These are phyloP conservation scores for Camarhynchus parvulus DNA, from an alignment of 2,113 vertebrate genomes.

Conservation along the genomic window DNA sequence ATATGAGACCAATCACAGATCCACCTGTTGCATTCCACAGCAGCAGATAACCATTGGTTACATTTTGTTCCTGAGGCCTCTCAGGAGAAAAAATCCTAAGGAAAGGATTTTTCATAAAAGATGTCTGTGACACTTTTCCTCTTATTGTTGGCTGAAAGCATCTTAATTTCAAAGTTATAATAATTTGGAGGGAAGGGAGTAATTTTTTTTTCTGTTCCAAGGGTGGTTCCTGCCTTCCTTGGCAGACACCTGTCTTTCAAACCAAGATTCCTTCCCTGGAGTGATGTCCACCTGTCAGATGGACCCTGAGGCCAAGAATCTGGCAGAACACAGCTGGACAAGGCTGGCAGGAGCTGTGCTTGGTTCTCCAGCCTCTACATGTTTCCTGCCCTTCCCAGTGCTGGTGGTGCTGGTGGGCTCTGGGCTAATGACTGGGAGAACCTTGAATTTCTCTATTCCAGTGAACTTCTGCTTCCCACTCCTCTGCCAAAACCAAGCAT, in stretches of 20 bases:
- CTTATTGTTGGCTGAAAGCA: rapidly evolving
- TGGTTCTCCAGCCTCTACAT: rapidly evolving
- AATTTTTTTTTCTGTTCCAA: rapidly evolving
- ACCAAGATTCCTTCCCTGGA: background rate
- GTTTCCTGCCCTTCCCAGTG: background rate
- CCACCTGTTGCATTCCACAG: no score
- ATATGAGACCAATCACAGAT: no score
- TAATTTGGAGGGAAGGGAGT: rapidly evolving
- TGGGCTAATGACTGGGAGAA: background rate
- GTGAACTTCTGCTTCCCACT: background rate
- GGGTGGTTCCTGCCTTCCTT: rapidly evolving
- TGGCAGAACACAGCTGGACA: rapidly evolving
- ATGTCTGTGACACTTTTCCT: no score
- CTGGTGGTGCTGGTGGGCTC: background rate
- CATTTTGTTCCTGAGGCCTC: no score
- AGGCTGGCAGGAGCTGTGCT: background rate
- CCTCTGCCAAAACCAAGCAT: background rate
- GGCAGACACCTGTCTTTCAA: no score
- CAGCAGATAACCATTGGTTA: no score
- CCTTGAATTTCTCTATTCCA: background rate
- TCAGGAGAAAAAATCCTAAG: no score
- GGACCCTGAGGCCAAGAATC: background rate
- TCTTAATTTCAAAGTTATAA: background rate
- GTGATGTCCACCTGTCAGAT: rapidly evolving
- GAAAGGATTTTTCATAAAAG: no score